Percentiles rank a stretch among this genome's conserved stretches.
These are phyloP conservation scores for Gymnarchus niloticus DNA, from an alignment of 2,113 vertebrate genomes.

Conservation along the genomic window DNA sequence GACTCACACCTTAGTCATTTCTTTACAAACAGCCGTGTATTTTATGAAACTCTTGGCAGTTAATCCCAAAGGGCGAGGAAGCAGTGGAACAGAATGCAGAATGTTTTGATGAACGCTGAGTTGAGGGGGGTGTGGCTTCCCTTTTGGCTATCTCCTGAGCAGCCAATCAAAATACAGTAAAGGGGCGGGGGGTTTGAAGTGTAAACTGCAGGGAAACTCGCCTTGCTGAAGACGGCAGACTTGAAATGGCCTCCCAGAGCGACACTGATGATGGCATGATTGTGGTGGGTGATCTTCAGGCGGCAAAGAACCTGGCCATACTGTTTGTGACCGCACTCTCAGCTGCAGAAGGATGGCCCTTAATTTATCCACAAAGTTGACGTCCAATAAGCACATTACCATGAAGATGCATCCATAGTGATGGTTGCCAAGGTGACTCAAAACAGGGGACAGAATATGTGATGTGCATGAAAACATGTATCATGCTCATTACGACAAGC, in stretches of 20 bases:
- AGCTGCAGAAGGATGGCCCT: background rate
- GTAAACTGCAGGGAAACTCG: background rate
- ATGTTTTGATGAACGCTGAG: background rate
- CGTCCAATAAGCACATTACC: background rate
- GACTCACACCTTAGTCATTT: slow-evolving; percentile 27
- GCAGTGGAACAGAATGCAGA: background rate
- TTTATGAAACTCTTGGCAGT: slow-evolving; percentile 1
- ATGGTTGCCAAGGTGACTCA: slow-evolving; percentile 7
- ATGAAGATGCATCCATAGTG: background rate
- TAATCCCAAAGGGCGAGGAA: background rate
- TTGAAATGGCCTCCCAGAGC: no score
- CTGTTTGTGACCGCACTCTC: background rate
- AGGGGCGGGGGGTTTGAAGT: background rate
- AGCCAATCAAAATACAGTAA: background rate
- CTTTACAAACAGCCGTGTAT: slow-evolving; percentile 19
- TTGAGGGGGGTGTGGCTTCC: background rate
- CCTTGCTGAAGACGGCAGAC: background rate
- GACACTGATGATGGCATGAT: background rate
- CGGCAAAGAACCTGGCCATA: background rate
- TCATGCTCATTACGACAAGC: background rate
- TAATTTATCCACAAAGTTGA: background rate
- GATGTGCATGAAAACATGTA: background rate
- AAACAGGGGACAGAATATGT: slow-evolving; percentile 1
- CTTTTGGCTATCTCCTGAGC: background rate
- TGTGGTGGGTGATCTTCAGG: background rate